Conservation (phyloP, 2,888 invertebrate genomes). For the Parasteatoda lunata region DNA sequence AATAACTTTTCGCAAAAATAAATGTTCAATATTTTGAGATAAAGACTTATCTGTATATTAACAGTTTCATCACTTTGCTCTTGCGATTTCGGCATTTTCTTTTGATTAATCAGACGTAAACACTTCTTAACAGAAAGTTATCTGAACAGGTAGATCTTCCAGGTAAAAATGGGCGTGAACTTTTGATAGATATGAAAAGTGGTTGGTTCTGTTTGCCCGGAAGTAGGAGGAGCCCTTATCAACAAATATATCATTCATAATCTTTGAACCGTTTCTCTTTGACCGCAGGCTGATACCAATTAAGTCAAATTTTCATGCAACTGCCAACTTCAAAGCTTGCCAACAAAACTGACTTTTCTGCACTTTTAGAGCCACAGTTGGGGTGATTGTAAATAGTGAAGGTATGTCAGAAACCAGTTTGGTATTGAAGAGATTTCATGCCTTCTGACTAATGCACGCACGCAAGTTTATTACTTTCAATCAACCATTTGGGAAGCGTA, state of each 20-base stretch:
- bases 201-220: slow-evolving; percentile 53
- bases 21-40: too few species aligned
- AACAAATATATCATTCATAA: slow-evolving; percentile 54
- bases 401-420: slow-evolving; percentile 49
- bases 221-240: slow-evolving; percentile 48
- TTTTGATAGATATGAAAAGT: slow-evolving; percentile 32
- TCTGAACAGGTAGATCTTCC: slow-evolving; percentile 22
- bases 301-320: slow-evolving; percentile 33
- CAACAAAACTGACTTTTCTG: too few species aligned
- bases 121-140: neutral
- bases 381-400: too few species aligned
- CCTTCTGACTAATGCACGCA: slow-evolving; percentile 9
- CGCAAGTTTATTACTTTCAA: slow-evolving; percentile 17
- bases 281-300: slow-evolving; percentile 39
- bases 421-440: neutral
- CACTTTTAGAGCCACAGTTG: too few species aligned
- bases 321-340: neutral
- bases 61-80: too few species aligned
- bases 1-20: too few species aligned
- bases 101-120: too few species aligned
- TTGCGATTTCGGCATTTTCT: too few species aligned
- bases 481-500: slow-evolving; percentile 31
- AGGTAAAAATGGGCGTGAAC: slow-evolving; percentile 52
- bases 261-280: slow-evolving; percentile 36
- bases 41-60: too few species aligned